Conservation (phyloP, 2,113 vertebrate genomes). For the Istiophorus platypterus region DNA sequence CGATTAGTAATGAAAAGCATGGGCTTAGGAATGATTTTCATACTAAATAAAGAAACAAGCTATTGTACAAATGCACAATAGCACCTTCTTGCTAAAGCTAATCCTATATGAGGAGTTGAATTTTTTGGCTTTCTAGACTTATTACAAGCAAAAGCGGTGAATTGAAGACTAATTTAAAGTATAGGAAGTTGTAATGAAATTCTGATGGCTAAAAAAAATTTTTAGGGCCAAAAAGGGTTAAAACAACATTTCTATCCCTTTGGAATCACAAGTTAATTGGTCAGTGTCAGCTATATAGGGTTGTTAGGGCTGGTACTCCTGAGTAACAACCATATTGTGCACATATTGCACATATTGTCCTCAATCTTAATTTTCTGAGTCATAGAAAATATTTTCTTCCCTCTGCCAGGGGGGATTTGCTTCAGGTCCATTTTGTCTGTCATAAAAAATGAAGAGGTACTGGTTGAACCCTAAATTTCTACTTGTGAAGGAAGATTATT, state of each 20-base stretch:
- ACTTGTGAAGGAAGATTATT: background rate
- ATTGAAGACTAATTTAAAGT: background rate
- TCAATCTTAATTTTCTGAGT: background rate
- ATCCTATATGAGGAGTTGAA: too few relatives aligned
- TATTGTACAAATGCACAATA: too few relatives aligned
- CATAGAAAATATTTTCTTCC: background rate
- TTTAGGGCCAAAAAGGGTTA: background rate
- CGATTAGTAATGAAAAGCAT: conserved; percentile 24
- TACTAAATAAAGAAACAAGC: too few relatives aligned
- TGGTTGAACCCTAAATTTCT: too few relatives aligned
- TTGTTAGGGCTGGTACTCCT: background rate
- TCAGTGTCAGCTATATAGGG: background rate
- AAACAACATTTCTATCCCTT: background rate
- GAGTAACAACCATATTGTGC: too few relatives aligned
- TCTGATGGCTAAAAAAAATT: background rate
- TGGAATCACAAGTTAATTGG: background rate
- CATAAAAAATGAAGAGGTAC: too few relatives aligned
- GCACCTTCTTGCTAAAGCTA: too few relatives aligned
- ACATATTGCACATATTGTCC: too few relatives aligned
- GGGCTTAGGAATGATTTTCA: background rate
- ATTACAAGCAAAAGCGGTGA: too few relatives aligned
- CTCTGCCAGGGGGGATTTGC: background rate
- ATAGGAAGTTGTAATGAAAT: background rate
- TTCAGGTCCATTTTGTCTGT: background rate
- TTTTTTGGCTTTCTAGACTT: too few relatives aligned